Percentiles rank a stretch among this genome's conserved stretches.
Evolutionary conservation across 2,113 vertebrate species (phyloP).

Genomic region (Chloebia gouldiae): DNA sequence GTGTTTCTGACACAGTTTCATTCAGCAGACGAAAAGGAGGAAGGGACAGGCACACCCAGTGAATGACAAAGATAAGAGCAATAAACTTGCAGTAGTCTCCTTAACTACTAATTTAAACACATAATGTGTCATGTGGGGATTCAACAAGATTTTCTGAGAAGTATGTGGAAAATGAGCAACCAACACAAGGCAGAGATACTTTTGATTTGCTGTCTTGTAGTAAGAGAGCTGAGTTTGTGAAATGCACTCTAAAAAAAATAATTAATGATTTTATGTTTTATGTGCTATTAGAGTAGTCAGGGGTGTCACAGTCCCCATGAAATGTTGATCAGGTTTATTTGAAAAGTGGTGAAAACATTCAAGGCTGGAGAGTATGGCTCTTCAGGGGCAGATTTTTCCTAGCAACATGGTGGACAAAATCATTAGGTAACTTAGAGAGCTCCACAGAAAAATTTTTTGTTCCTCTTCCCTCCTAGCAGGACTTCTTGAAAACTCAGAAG

Average conservation of each 20-base stretch:
- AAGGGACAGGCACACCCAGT: background rate
- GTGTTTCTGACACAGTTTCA: background rate
- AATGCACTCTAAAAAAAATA: background rate
- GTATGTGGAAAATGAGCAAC: background rate
- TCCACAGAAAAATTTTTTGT: background rate
- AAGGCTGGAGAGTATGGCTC: background rate
- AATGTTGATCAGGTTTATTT: background rate
- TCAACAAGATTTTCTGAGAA: background rate
- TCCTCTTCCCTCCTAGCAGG: background rate
- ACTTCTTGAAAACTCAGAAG: background rate
- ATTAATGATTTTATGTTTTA: background rate
- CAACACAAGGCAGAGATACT: background rate
- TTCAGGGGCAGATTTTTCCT: background rate
- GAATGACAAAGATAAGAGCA: background rate
- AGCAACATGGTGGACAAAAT: background rate
- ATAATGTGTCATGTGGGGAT: background rate
- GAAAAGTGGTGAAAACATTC: background rate
- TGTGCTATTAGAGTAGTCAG: background rate
- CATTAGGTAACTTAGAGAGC: background rate
- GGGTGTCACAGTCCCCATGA: background rate
- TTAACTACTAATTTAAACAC: slow-evolving; percentile 1
- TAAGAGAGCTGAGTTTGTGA: background rate
- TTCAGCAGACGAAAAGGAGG: background rate
- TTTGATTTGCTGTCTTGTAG: background rate
- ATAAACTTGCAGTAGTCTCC: background rate